A percentile compares a stretch with the other conserved stretches of the same genome.
Conservation (phyloP, 2,888 invertebrate genomes). For the Hyles lineata region DNA sequence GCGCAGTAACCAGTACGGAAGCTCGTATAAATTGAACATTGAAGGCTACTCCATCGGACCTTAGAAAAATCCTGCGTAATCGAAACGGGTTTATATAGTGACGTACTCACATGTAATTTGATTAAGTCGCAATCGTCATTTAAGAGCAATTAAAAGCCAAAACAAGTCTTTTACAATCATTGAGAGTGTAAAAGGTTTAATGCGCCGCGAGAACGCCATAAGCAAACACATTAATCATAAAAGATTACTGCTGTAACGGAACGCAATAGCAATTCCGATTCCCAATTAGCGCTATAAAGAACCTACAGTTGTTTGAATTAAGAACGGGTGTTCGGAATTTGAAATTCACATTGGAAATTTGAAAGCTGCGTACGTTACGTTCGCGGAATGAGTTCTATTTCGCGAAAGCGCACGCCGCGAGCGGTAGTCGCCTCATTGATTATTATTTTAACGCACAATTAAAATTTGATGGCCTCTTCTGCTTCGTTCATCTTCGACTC, state of each 20-base stretch:
- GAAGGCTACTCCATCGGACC: neutral
- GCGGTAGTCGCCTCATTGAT: constrained; percentile 81
- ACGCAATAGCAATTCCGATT: constrained; percentile 43
- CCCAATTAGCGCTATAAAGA: constrained; percentile 59
- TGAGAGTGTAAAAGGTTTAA: constrained; percentile 59
- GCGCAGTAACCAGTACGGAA: constrained; percentile 10
- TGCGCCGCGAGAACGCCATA: constrained; percentile 53
- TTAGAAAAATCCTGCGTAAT: constrained; percentile 8
- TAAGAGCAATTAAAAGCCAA: constrained; percentile 65
- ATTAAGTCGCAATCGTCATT: constrained; percentile 54
- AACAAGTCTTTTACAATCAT: constrained; percentile 61
- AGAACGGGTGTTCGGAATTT: constrained; percentile 37
- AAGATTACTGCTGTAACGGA: constrained; percentile 62
- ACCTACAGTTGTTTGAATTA: constrained; percentile 37
- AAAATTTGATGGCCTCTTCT: constrained; percentile 83
- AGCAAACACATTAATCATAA: constrained; percentile 73
- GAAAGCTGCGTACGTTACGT: constrained; percentile 48
- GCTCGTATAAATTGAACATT: constrained; percentile 2
- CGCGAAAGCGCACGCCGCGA: constrained; percentile 57
- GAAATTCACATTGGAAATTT: constrained; percentile 38
- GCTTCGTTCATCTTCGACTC: constrained; percentile 79
- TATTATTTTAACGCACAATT: constrained; percentile 84
- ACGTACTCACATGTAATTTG: constrained; percentile 30
- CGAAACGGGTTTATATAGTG: constrained; percentile 4
- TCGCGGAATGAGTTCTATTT: constrained; percentile 69